Evolutionary conservation across 2,888 invertebrate genomes (phyloP), one percentile per base, ranked within the genome.

Genomic region (Xestia rhomboidea): DNA sequence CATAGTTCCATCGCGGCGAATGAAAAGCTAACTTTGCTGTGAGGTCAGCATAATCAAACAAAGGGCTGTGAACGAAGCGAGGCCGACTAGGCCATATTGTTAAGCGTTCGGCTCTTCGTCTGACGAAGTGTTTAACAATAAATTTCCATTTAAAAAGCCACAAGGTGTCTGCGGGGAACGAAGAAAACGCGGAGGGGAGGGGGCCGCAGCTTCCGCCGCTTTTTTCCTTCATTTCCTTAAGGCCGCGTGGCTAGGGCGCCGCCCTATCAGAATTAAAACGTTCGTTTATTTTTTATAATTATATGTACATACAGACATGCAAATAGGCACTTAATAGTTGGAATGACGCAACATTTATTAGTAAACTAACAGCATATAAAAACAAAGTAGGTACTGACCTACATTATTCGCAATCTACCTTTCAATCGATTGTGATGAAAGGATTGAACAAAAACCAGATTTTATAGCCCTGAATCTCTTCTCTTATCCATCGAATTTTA

Each of bases 81-180:
- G 87, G 89, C 87, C 84, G 92, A 93, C 92, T 94, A 93, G 93
- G 93, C 93, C 93, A 94, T 81, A 94, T 94, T 93, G 91, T 93
- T 91, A 91, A 95, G 91, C 89, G 87, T 80, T 84, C 63, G 91
- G 90, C 73, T 84, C 91, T 92, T 91, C 87, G 90, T 94, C 95
- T 95, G 96, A 95, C 95, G 95, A 95, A 96, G 96, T 96, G 96
- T 95, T 96, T 95, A 95, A 96, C 96, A 96, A 96, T 96, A 96
- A 96, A 96, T 96, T 96, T 96, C 96, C 96, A 96, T 96, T 96
- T 96, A 96, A 96, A 96, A 96, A 95, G 95, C 96, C 95, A 92
- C 95, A 95, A 95, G 94, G 94, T 87, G 90, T 84, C 83, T 77
- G 85, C 79, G 82, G 86, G 75, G 76, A 68, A 70, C 41, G 86